phyloP scores from a whole-genome alignment of 2,113 vertebrate species.

The Psophia crepitans region DNA sequence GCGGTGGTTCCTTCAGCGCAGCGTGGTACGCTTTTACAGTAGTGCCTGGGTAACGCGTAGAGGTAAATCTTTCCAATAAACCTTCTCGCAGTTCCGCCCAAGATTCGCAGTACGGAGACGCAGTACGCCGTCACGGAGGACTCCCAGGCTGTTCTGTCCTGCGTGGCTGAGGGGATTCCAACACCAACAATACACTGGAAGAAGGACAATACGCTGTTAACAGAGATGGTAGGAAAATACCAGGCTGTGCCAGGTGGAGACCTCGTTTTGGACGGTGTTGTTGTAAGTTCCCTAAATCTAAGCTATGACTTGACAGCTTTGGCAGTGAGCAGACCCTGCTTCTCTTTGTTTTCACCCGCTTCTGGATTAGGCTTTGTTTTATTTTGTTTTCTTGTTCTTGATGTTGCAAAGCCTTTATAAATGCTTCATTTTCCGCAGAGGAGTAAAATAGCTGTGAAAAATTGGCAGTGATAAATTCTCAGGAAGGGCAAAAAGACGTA shows the following conservation, averaged over 20 bases:
- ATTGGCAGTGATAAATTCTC: neutral
- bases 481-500: neutral
- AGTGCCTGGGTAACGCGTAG: neutral
- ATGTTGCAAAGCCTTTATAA: neutral
- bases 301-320: neutral
- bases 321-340: neutral
- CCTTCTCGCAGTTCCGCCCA: constrained; percentile 83
- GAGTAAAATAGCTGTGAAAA: neutral
- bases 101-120: constrained; percentile 72
- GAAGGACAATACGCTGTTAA: constrained; percentile 73
- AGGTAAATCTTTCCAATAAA: neutral
- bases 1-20: neutral
- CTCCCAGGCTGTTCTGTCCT: constrained; percentile 79
- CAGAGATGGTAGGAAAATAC: constrained; percentile 77
- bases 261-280: constrained; percentile 82
- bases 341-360: neutral
- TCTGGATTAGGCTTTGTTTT: neutral
- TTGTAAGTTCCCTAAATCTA: constrained; percentile 73
- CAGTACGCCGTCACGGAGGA: constrained; percentile 77
- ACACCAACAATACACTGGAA: constrained; percentile 86
- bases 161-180: constrained; percentile 86
- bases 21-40: neutral
- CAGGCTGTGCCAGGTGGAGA: constrained; percentile 82
- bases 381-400: neutral
- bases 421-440: neutral